Conservation (phyloP, 2,797 vertebrate species). For the Myripristis jacobus region DNA sequence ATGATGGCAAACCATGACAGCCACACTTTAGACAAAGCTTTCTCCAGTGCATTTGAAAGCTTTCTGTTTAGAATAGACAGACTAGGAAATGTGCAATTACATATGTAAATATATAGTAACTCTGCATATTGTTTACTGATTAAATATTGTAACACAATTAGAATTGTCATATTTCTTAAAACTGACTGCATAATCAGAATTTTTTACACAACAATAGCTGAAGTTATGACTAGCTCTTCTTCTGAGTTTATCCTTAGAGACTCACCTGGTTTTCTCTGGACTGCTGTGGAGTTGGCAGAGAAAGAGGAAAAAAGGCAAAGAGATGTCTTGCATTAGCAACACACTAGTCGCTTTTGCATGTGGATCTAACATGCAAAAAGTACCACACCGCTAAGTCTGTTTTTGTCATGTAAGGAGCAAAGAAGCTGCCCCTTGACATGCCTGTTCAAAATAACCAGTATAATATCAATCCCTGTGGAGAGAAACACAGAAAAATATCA, state of each 20-base stretch:
- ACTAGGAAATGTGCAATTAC: slow-evolving; percentile 33
- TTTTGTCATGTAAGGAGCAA: slow-evolving; percentile 88
- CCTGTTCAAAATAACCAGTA: slow-evolving; percentile 57
- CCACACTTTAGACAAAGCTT: slow-evolving; percentile 82
- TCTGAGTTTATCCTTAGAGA: slow-evolving; percentile 44
- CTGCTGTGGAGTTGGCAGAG: slow-evolving; percentile 84
- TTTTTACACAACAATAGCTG: not conserved
- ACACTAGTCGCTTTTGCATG: slow-evolving; percentile 90
- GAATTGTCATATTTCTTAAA: slow-evolving; percentile 18
- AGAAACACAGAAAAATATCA: slow-evolving; percentile 74
- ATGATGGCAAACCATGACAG: slow-evolving; percentile 82
- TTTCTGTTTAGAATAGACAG: slow-evolving; percentile 64
- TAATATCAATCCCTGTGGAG: slow-evolving; percentile 68
- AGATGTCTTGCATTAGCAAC: slow-evolving; percentile 86
- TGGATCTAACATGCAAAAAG: slow-evolving; percentile 91
- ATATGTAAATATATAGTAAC: slow-evolving; percentile 54
- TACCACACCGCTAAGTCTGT: slow-evolving; percentile 63
- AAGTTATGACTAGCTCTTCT: slow-evolving; percentile 13
- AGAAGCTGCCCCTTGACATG: slow-evolving; percentile 81
- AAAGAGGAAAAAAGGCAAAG: slow-evolving; percentile 70
- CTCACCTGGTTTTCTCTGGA: slow-evolving; percentile 96
- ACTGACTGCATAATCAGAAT: not conserved
- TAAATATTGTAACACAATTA: too few species aligned
- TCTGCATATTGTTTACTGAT: slow-evolving; percentile 41
- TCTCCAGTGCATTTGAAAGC: slow-evolving; percentile 78